Percentiles rank a stretch among this genome's conserved stretches.
Evolutionary conservation across 2,797 vertebrate genomes (phyloP).

Genomic region (Lepilemur ruficaudatus): DNA sequence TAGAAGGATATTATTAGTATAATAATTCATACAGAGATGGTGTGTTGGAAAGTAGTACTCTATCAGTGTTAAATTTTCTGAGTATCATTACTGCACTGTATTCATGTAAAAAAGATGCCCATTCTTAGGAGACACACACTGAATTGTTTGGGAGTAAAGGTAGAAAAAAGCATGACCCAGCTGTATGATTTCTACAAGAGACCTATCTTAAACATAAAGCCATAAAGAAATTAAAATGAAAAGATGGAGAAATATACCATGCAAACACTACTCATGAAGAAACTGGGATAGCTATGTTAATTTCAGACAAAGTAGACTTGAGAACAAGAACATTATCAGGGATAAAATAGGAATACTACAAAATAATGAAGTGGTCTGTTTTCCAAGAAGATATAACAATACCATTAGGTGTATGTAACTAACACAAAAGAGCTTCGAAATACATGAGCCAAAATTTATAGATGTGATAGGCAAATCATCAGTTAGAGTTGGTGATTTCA

Average conservation of each 20-base stretch:
- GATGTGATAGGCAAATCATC: not conserved
- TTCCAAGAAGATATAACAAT: not conserved
- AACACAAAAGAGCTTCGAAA: not conserved
- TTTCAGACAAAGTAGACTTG: not conserved
- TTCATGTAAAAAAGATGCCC: not conserved
- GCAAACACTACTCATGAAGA: not conserved
- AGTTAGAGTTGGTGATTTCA: not conserved
- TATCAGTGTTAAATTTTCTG: not conserved
- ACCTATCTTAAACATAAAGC: not conserved
- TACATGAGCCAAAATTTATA: not conserved
- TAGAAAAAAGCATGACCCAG: not conserved
- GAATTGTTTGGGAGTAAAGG: not conserved
- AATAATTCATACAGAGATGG: not conserved
- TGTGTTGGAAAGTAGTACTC: not conserved
- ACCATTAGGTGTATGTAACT: not conserved
- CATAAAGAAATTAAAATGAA: not conserved
- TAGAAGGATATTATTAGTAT: not conserved
- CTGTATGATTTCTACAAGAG: not conserved
- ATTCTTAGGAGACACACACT: not conserved
- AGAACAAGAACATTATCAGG: not conserved
- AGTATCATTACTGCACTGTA: not conserved
- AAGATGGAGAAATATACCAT: not conserved
- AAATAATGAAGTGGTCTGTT: not conserved
- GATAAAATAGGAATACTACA: not conserved
- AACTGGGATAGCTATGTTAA: not conserved